Base-by-base conservation (phyloP, 2,113 vertebrate species). In the Malurus elegans region DNA sequence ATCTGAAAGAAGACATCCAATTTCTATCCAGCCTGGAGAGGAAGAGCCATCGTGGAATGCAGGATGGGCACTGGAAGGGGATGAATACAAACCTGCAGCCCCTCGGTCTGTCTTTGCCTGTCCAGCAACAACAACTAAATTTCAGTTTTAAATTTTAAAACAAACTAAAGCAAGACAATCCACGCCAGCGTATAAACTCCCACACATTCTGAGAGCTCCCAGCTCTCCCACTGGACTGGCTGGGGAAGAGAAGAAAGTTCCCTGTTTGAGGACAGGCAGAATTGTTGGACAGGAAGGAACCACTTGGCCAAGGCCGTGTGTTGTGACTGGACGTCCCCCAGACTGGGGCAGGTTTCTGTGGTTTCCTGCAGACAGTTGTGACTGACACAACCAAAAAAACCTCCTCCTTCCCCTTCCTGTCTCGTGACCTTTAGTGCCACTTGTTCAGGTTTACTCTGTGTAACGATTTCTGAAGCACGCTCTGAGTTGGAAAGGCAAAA, bases 341-440 rank as follows among this genome's bases (percentile, higher is more conserved):
- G 94, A 92, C 74, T 44, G 86, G 92, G 92, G 92, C 62, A 95
- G 92, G 96, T 53, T 96, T 84, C 72, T 97, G 96, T 76, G 97
- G 97, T 96, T 97, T 97, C 96, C 95, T 42, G 92, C 54, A 97
- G 97, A 96, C 95, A 94, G 95, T 79, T 95, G 86, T 72, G 96
- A 97, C 95, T 96, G 95, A 95, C 96, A 96, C 89, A 86, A 4
- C 6, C 94, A 78, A 48, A 56, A 87, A 84, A 94, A 84, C 84
- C 75, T 93, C 90, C 88, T 58, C 14, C 94, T 96, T 97, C 97
- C 96, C 53, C 31, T 97, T 97, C 96, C 97, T 95, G 96, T 67
- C 88, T 71, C 72, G 17, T 84, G 89, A 92, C 91, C 92, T 92
- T 85, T 50, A 53, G 54, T 92, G 38, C 87, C 94, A 86, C 86